A percentile compares a stretch with the other conserved stretches of the same genome.
phyloP scores from a whole-genome alignment of 2,888 invertebrate genomes.

The Myopa testacea region DNA sequence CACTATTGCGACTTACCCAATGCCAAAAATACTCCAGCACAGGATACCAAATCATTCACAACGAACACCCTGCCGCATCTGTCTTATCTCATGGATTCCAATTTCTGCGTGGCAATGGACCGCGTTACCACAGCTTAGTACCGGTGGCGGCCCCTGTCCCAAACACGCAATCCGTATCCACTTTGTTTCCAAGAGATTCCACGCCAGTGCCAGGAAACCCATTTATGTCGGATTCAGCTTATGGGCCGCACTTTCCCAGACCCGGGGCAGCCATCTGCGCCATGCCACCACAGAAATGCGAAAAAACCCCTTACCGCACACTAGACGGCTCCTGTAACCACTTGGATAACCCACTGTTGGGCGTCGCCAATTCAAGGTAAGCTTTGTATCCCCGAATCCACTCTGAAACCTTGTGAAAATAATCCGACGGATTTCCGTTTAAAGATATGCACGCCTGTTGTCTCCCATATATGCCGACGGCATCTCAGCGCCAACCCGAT shows the following conservation, averaged over 20 bases:
- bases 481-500: slow-evolving; percentile 72
- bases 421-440: not conserved
- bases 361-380: slow-evolving; percentile 77
- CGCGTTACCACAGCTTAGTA: slow-evolving; percentile 44
- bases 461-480: slow-evolving; percentile 70
- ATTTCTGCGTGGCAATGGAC: slow-evolving; percentile 50
- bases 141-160: slow-evolving; percentile 30
- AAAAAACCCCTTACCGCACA: slow-evolving; percentile 74
- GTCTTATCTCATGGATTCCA: slow-evolving; percentile 49
- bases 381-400: not conserved
- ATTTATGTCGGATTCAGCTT: slow-evolving; percentile 51
- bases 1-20: slow-evolving; percentile 19
- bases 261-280: slow-evolving; percentile 58
- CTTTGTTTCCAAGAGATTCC: slow-evolving; percentile 29
- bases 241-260: slow-evolving; percentile 56
- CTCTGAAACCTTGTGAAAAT: not conserved
- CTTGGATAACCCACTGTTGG: slow-evolving; percentile 82
- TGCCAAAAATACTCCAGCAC: slow-evolving; percentile 52
- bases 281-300: slow-evolving; percentile 59
- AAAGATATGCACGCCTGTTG: slow-evolving; percentile 67
- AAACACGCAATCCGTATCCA: slow-evolving; percentile 7
- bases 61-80: slow-evolving; percentile 48
- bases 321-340: slow-evolving; percentile 97
- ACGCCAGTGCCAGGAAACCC: slow-evolving; percentile 58
- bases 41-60: slow-evolving; percentile 60